Evolutionary conservation across 2,113 vertebrate genomes (phyloP), one percentile per base, ranked within the genome.

Genomic region (Pomatorhinus ruficollis): DNA sequence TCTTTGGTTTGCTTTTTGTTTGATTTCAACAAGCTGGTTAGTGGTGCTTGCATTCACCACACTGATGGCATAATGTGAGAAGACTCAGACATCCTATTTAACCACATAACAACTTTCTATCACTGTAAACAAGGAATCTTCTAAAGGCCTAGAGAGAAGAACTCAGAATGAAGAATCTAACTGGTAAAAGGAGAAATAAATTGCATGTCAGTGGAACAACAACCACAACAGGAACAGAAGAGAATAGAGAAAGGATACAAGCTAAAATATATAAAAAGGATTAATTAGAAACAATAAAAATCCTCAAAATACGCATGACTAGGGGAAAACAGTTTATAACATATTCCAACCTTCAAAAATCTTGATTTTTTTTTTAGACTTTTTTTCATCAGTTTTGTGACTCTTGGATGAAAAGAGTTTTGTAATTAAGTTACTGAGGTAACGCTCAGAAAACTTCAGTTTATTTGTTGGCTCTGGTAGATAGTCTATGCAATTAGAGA

Each of bases 341-440:
- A 54, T 27, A 63, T 9, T 45, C 6, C 64, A 54, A 50, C 2
- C 2, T 31, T 77, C 1, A 70, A 78, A 65, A 65, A 35, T 21
- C 2, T 60, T 60, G 5, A 20, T 2, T 6, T 20, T 25, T 6
- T 20, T 25, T 25, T 53, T 33, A 4, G 1, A 3, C 2, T 15
- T 71, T 57, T 59, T 37, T 9, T 7, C 1, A 50, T 74, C 5
- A 23, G 1, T 54, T 79, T 50, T 74, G 6, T 57, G 28, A 52
- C 57, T 37, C 5, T 63, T 5, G 37, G 6, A 3, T 14, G 40
- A 52, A 82, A 89, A 23, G 15, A 25, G 0, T 44, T 90, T 66
- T 68, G 20, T 27, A 75, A 25, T 84, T 69, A 65, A 44, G 6
- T 47, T 74, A 31, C 25, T 71, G 20, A 61, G 2, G 11, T 40